Base-by-base conservation (phyloP, 2,888 invertebrate genomes). In the Spialia ferax region DNA sequence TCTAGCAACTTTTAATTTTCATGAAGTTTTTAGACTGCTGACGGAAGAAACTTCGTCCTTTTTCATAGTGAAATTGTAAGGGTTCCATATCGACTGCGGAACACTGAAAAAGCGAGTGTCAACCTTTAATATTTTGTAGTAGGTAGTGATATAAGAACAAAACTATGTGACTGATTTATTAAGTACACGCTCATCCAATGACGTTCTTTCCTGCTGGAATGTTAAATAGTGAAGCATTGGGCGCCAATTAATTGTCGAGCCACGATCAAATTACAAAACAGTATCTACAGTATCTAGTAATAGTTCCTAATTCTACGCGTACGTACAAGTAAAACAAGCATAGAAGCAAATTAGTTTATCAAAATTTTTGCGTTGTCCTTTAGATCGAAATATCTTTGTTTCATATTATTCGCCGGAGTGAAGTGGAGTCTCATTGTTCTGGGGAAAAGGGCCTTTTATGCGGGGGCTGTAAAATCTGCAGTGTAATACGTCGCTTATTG, bases 401-500 rank as follows among this genome's bases (percentile, higher is more conserved):
- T 69, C 65, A 60, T 68, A 70, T 66, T 68, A 29, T 52, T 55
- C 73, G 65, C 70, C 69, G 62, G 63, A 74, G 74, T 69, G 63
- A 61, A 57, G 57, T 65, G 42, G 65, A 35, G 70, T 71, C 63
- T 70, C 69, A 71, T 71, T 60, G 71, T 70, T 69, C 61, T 54
- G 48, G 59, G 42, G 59, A 38, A 69, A 62, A 63, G 63, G 56
- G 66, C 35, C 63, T 63, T 48, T 64, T 63, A 42, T 59, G 52
- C 29, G 52, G 59, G 45, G 65, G 52, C 63, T 45, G 45, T 71
- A 71, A 73, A 71, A 69, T 70, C 59, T 65, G 69, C 64, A 63
- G 48, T 32, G 61, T 48, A 77, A 77, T 73, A 74, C 71, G 70
- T 70, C 57, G 67, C 69, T 73, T 61, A 61, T 60, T 60, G 60